Evolutionary conservation across 64 coral and sea anemone species (phyloP), one percentile per base, ranked within the genome.

Genomic region (Catalaphyllia jardinei): DNA sequence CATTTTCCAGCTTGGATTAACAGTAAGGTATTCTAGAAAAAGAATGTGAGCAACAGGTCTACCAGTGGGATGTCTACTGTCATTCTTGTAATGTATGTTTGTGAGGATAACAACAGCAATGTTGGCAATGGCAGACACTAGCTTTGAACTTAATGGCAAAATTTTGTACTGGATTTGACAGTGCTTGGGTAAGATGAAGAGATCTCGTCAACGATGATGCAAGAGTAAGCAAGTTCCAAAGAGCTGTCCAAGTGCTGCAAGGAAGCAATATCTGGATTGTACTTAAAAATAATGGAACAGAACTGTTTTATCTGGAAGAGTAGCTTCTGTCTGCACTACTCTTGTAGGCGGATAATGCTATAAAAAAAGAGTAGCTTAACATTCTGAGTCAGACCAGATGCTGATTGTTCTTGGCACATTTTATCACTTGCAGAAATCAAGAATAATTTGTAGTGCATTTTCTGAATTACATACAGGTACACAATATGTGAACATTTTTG

Each of bases 1-100:
- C 94, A 60, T 96, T 96, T 77, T 73, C 94, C 29, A 22, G 79
- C 39, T 76, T 96, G 39, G 94, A 96, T 77, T 96, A 93, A 87
- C 77, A 80, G 28, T 51, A 67, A 67, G 64, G 31, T 67, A 51
- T 31, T 18, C 4, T 27, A 52, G 38, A 17, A 50, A 39, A 27
- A 71, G 62, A n/a, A 71, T 69, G 38, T 19, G 22, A 27, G 30
- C 51, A 84, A 69, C 69, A 22, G 0, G 0, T n/a, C 10, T 22
- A 29, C 77, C 20, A 29, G 29, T 61, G 60, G 42, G 62, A 54
- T 29, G 11, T 78, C 27, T 50, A 49, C 38, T 22, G 74, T 49
- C 16, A 18, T 10, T 16, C 12, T 42, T 20, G 18, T 49, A 42
- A 10, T 17, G 16, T 55, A 57, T 22, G 54, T 57, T 55, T 16